These are phyloP conservation scores for human (Homo sapiens) DNA, from an alignment of 2,113 vertebrate genomes.

Conservation along the genomic window DNA sequence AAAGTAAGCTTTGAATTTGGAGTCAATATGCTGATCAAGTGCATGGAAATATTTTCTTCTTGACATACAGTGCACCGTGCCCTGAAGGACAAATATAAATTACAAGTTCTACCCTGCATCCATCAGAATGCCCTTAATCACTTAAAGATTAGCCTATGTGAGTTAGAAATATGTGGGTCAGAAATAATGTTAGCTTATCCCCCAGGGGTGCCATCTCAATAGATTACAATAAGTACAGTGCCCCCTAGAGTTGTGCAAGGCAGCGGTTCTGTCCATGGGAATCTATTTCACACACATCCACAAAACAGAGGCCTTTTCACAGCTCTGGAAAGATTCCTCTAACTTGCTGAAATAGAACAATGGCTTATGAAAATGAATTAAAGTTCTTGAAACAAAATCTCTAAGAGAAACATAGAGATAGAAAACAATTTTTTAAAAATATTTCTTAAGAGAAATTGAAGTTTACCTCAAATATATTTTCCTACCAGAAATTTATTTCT, in stretches of 20 bases:
- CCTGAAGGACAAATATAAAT: conserved; percentile 24
- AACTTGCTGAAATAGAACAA: background rate
- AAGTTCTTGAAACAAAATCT: conserved; percentile 23
- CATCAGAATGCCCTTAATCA: conserved; percentile 25
- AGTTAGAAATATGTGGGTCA: background rate
- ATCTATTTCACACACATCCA: background rate
- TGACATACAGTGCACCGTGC: background rate
- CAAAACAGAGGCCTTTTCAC: background rate
- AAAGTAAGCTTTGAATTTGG: background rate
- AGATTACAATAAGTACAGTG: background rate
- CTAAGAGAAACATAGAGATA: background rate
- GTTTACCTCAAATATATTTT: conserved; percentile 37
- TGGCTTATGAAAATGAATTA: background rate
- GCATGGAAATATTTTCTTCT: background rate
- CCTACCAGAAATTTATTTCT: background rate
- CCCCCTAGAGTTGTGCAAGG: background rate
- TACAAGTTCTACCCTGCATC: background rate
- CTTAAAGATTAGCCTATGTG: background rate
- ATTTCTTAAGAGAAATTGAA: conserved; percentile 23
- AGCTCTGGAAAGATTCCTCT: background rate
- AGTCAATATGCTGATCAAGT: background rate
- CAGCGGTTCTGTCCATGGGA: background rate
- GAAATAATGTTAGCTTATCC: background rate
- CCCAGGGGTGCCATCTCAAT: background rate
- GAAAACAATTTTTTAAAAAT: background rate